phyloP scores from a whole-genome alignment of 2,113 vertebrate genomes.

The Microcebus ravelobensis region DNA sequence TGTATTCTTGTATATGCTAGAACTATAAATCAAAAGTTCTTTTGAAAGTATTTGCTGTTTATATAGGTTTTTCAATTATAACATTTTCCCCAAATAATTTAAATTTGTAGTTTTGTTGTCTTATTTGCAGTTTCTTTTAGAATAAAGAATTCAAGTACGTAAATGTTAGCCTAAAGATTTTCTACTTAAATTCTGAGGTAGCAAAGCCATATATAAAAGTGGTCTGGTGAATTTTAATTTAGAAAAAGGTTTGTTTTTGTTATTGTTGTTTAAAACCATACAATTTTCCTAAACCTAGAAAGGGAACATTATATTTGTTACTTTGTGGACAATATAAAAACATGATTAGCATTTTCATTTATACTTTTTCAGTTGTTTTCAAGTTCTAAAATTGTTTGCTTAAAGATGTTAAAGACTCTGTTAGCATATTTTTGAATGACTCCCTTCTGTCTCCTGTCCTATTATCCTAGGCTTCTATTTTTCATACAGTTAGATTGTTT shows the following conservation, averaged over 20 bases:
- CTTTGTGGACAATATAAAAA: slow-evolving; percentile 4
- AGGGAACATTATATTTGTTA: not conserved
- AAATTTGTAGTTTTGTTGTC: not conserved
- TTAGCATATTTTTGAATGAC: slow-evolving; percentile 3
- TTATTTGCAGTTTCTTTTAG: slow-evolving; percentile 4
- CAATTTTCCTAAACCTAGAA: not conserved
- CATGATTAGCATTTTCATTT: slow-evolving; percentile 34
- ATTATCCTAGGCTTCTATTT: not conserved
- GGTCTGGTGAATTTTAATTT: slow-evolving; percentile 28
- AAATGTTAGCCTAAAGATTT: not conserved
- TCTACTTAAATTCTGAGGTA: slow-evolving; percentile 20
- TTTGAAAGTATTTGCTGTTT: slow-evolving; percentile 29
- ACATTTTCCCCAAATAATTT: not conserved
- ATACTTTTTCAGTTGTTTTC: slow-evolving; percentile 38
- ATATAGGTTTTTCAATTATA: not conserved
- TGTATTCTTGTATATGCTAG: not conserved
- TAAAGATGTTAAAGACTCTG: not conserved
- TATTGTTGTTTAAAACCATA: not conserved
- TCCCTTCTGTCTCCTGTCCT: not conserved
- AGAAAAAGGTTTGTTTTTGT: not conserved
- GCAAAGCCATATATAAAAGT: not conserved
- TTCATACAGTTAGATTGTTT: not conserved
- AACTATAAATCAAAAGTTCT: not conserved
- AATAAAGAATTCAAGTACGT: slow-evolving; percentile 24
- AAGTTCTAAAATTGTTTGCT: slow-evolving; percentile 32